Evolutionary conservation across 2,888 invertebrate genomes (phyloP), one percentile per base, ranked within the genome.

Genomic region (Ctena decussata): DNA sequence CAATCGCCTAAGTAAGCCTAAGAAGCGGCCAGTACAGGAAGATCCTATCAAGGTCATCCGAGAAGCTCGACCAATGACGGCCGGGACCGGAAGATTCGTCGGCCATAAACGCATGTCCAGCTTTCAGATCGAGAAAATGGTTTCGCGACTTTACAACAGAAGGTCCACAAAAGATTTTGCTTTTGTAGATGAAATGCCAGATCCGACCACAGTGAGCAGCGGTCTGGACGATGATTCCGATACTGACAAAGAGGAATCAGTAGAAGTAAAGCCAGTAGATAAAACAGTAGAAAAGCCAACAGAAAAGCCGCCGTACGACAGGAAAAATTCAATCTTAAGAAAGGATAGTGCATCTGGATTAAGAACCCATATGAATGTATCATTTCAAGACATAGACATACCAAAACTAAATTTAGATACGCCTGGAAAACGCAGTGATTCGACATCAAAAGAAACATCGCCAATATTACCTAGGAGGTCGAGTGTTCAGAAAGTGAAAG

Each of bases 1-100:
- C 0, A 80, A 77, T 12, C 69, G 91, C 53, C 77, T 91, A 11
- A 86, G 88, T 44, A 80, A 87, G 46, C 91, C 91, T 12, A 91
- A 89, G 73, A 82, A 76, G n/a, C 21, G 70, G 0, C 37, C 77
- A 2, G 57, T 30, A 12, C 71, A 15, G 2, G 80, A 77, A 27
- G 78, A 85, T 21, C 24, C 44, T 6, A 53, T 18, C 5, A 65
- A 35, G 65, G 32, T 35, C 6, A 11, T 35, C 6, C 65, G 65
- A 21, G 65, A 85, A 41, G 69, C 65, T 0, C 57, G 77, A 3
- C 69, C 77, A 18, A 80, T 32, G 30, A 35, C 57, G 12, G 41
- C 37, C 11, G 86, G 84, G 15, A 84, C 82, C 37, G 84, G 88
- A 3, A 37, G 88, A 15, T 89, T 89, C 73, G 82, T 82, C 0